Evolutionary conservation across 2,888 invertebrate species (phyloP).

Genomic region (Rhabditoides inermis): DNA sequence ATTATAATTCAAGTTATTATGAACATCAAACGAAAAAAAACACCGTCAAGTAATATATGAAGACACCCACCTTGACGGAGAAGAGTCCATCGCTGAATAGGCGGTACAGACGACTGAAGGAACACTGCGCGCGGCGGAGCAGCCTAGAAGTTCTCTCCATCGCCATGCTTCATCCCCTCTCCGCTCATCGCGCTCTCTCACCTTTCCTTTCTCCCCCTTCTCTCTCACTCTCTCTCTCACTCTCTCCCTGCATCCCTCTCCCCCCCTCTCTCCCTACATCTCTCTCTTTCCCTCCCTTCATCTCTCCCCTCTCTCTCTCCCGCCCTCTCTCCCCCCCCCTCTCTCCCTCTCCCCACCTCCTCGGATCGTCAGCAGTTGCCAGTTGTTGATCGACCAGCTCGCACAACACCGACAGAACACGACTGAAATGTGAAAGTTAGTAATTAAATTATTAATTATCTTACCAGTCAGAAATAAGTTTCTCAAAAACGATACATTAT

Average conservation of each 20-base stretch:
- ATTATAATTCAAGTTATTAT: background rate
- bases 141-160: no score
- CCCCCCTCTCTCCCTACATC: background rate
- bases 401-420: slow-evolving; percentile 48
- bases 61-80: slow-evolving; percentile 65
- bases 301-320: no score
- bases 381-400: slow-evolving; percentile 5
- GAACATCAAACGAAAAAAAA: background rate
- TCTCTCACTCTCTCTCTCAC: background rate
- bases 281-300: no score
- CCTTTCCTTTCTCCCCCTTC: background rate
- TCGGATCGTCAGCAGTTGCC: background rate
- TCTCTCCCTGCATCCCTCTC: no score
- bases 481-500: no score
- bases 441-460: no score
- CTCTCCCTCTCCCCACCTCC: no score
- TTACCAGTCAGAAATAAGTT: no score
- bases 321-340: no score
- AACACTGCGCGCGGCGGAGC: no score
- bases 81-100: slow-evolving; percentile 80
- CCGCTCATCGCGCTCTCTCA: no score
- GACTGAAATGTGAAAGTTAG: slow-evolving; percentile 69
- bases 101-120: slow-evolving; percentile 76
- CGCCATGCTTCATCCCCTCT: no score
- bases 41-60: background rate